Evolutionary conservation across 2,888 invertebrate species (phyloP), one percentile per base, ranked within the genome.

Genomic region (Pteria penguin): DNA sequence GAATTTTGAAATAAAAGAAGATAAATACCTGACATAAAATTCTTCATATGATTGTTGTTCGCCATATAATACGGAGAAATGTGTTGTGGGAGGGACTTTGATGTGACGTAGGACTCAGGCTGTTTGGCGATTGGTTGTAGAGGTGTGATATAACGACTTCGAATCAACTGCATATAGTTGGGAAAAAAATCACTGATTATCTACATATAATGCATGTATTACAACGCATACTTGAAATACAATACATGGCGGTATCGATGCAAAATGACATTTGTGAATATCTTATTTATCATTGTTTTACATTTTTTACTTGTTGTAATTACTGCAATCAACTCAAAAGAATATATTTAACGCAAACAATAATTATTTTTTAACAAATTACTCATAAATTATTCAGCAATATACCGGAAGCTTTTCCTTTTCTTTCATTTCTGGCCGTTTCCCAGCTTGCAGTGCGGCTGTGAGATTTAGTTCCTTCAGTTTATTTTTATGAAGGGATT

Each of bases 1-100:
- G 8, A 14, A 14, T 14, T 14, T 11, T 14, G 8, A 45, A 45
- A 8, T 45, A 45, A 11, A 45, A 45, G 8, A 57, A 57, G 22
- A 5, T 22, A 22, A 65, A 66, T 78, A 89, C 89, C 88, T 67
- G 90, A 90, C 88, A 89, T 89, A 72, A 88, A 90, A 33, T 82
- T 65, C 65, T 89, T 89, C 78, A 84, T 81, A 5, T 84, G 83
- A 67, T 86, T 82, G 26, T 83, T 76, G 66, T 87, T 84, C 22
- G 54, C 63, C 84, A 89, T 83, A 71, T 86, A 84, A 78, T 86
- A 89, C 0, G 90, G 90, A 1, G 90, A 89, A 72, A 83, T 81
- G 31, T 85, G 76, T 66, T 80, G 85, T 18, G 84, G 82, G 26
- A 81, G 76, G 22, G 81, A 57, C 71, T 77, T 82, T 4, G 79